Base-by-base conservation (phyloP, 2,888 invertebrate species). In the Oxystoma pomonae region DNA sequence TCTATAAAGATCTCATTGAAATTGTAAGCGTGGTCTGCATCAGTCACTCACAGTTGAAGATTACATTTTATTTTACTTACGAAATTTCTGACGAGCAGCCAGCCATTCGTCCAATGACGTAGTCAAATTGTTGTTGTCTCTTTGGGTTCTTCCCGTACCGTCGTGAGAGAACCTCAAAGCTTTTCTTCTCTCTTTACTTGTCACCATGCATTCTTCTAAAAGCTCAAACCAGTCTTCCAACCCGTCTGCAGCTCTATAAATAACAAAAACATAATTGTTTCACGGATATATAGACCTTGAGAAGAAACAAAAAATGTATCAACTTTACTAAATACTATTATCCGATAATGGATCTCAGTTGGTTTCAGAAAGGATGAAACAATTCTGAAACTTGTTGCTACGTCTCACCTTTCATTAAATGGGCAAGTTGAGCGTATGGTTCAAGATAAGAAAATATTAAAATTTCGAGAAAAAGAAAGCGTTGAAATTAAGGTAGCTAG, bases 161-260 rank as follows among this genome's bases (percentile, higher is more conserved):
- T 82, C 81, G 68, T 81, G 82, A 12, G 83, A 82, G 68, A 80
- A 78, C 64, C 84, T 77, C 35, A 87, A 77, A 2, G 85, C 86
- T 70, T 82, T 82, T 61, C 87, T 79, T 55, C 87, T 80, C 73
- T 87, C 87, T 74, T 87, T 87, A 69, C 87, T 87, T 68, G 83
- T 84, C 72, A 85, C 76, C 70, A 84, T 86, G 73, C 87, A 87
- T 77, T 87, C 87, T 82, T 87, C 86, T 58, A 87, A 77, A 66
- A 86, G 78, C 75, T 87, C 86, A 74, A 86, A 86, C 86, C 87
- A 87, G 75, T 87, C 86, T 76, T 87, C 86, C 55, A 87, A 79
- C 58, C 85, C 86, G 66, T 85, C 84, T 58, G 81, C 76, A 35
- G 83, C 79, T 67, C 83, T 73, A 60, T 50, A n/a, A n/a, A n/a